phyloP scores from a whole-genome alignment of 2,113 vertebrate species.

The western clawed frog (Xenopus tropicalis) region DNA sequence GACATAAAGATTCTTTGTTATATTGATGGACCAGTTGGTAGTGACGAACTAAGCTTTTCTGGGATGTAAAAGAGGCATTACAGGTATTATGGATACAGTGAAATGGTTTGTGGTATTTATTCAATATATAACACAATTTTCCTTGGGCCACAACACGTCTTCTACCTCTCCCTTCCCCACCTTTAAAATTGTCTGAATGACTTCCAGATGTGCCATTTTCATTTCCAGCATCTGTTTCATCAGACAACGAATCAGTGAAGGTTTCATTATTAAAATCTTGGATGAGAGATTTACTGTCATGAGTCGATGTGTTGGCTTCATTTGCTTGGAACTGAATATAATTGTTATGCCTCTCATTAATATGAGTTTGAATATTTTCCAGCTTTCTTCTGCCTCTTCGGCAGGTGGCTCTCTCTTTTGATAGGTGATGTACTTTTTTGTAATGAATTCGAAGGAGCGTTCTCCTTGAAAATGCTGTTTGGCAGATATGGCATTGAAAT shows the following conservation, averaged over 20 bases:
- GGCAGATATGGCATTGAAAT: conserved; percentile 90
- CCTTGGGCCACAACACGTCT: conserved; percentile 83
- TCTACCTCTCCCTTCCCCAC: conserved; percentile 76
- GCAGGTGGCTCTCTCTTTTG: conserved; percentile 58
- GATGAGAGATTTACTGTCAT: neutral
- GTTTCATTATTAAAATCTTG: conserved; percentile 66
- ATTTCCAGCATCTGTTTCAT: conserved; percentile 60
- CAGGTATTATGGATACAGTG: conserved; percentile 93
- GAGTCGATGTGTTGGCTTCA: conserved; percentile 1
- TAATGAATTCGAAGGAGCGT: conserved; percentile 82
- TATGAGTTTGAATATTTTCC: conserved; percentile 44
- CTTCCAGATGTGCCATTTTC: conserved; percentile 57
- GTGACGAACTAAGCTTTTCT: conserved; percentile 87
- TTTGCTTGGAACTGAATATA: conserved; percentile 9
- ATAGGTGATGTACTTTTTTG: conserved; percentile 77
- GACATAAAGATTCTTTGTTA: conserved; percentile 85
- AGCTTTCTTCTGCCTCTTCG: conserved; percentile 56
- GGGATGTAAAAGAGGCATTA: conserved; percentile 83
- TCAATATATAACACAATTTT: conserved; percentile 87
- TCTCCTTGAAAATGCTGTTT: conserved; percentile 83
- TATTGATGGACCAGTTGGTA: conserved; percentile 86
- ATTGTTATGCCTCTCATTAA: neutral
- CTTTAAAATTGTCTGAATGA: conserved; percentile 65
- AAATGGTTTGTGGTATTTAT: conserved; percentile 92
- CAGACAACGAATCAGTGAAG: conserved; percentile 65